These are phyloP conservation scores for Dasypogon diadema DNA, from an alignment of 2,888 invertebrate genomes.

Conservation along the genomic window DNA sequence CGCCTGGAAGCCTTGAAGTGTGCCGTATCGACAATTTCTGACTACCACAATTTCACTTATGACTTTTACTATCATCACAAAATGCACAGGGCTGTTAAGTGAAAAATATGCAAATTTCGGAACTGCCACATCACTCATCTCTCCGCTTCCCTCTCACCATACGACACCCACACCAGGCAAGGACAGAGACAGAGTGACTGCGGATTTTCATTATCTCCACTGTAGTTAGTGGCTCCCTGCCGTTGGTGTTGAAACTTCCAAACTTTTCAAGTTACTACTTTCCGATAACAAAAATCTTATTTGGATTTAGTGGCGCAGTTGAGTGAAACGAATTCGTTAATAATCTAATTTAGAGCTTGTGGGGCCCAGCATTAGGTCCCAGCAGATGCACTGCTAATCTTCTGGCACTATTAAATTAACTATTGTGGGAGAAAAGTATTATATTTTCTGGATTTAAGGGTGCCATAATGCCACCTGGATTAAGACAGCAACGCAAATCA, in stretches of 20 bases:
- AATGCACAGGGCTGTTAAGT: background rate
- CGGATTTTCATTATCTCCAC: no score
- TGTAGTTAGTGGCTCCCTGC: background rate
- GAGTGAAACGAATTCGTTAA: conserved; percentile 1
- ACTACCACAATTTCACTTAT: no score
- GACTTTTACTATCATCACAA: background rate
- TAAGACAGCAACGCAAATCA: no score
- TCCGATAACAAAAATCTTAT: background rate
- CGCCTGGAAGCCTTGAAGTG: no score
- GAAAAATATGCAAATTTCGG: conserved; percentile 5
- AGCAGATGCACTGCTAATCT: no score
- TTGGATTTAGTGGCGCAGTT: background rate
- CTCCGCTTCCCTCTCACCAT: no score
- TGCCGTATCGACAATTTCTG: no score
- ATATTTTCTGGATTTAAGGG: no score
- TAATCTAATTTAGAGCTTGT: background rate
- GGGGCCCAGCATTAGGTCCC: background rate
- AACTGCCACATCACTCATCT: background rate
- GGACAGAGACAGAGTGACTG: background rate
- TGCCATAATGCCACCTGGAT: no score
- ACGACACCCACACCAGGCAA: background rate
- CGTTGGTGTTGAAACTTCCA: background rate
- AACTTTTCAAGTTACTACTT: background rate
- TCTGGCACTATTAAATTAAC: no score
- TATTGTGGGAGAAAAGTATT: no score